phyloP scores from a whole-genome alignment of 2,888 invertebrate genomes.

The Apamea anceps region DNA sequence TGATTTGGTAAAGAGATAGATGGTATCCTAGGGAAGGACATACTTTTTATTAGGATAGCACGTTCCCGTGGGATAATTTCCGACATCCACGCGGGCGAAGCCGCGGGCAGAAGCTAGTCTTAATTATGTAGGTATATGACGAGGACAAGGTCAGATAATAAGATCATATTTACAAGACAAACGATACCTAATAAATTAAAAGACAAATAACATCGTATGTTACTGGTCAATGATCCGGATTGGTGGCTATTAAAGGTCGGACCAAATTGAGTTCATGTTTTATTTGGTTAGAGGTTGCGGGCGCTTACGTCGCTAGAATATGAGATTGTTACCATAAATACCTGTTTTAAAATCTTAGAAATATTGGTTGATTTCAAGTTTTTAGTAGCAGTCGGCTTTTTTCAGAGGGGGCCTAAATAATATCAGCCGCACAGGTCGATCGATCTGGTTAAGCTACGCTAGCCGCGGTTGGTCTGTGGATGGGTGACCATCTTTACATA shows the following conservation, averaged over 20 bases:
- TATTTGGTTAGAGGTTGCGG: conserved; percentile 15
- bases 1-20: too few relatives aligned
- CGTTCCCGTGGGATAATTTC: too few relatives aligned
- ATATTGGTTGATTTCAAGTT: not conserved
- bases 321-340: not conserved
- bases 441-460: too few relatives aligned
- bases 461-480: too few relatives aligned
- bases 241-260: conserved; percentile 21
- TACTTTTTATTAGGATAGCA: too few relatives aligned
- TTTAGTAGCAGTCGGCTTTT: too few relatives aligned
- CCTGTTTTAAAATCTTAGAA: not conserved
- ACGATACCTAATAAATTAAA: not conserved
- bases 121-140: not conserved
- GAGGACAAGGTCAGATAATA: not conserved
- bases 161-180: conserved; percentile 4
- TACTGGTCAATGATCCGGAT: conserved; percentile 55
- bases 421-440: too few relatives aligned
- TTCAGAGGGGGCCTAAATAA: too few relatives aligned
- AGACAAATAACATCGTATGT: conserved; percentile 20
- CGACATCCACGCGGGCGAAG: too few relatives aligned
- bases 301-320: not conserved
- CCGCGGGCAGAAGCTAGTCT: too few relatives aligned
- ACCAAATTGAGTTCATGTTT: conserved; percentile 16
- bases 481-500: too few relatives aligned
- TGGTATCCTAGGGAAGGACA: too few relatives aligned